Evolutionary conservation across 2,888 invertebrate genomes (phyloP), one percentile per base, ranked within the genome.

Genomic region (Diplazon laetatorius): DNA sequence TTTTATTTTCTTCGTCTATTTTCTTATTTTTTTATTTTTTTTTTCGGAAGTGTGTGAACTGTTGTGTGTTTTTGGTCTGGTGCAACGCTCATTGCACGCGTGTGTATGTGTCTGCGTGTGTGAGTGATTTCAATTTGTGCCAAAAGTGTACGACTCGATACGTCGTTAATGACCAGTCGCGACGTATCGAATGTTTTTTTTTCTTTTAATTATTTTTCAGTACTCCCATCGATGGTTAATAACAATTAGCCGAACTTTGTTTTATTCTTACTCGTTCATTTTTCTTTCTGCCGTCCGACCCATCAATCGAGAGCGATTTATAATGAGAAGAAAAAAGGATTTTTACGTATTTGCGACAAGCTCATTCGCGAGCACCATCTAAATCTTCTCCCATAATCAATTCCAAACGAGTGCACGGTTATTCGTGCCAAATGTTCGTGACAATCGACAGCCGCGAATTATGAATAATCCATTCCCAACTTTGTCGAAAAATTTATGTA

Each of bases 51-150:
- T 52, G 65, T 18, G 48, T 65, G 66, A 71, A 72, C 76, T 57
- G 60, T 76, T 20, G 79, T 50, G 73, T 68, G 63, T 55, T 69
- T 70, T 80, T 80, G 80, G 80, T 80, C 78, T 74, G 74, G 69
- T 68, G 71, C 63, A 55, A n/a, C 22, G 48, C 18, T 55, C 35
- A 44, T 59, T 30, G 62, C 55, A n/a, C n/a, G n/a, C n/a, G n/a
- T n/a, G n/a, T n/a, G n/a, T n/a, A n/a, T n/a, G n/a, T n/a, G n/a
- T n/a, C 16, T 68, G 57, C 52, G 37, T 35, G 35, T 44, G 22
- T 42, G 20, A 42, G 48, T 46, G 25, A 39, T 52, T 72, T 25
- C 22, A 18, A 44, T 62, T 71, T 63, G 74, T 77, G 79, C 66
- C 42, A 79, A 44, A 14, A 12, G 48, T 6, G 30, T 30, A 30